A percentile compares a stretch with the other conserved stretches of the same genome.
phyloP scores from a whole-genome alignment of 2,113 vertebrate genomes.

The Daubentonia madagascariensis region DNA sequence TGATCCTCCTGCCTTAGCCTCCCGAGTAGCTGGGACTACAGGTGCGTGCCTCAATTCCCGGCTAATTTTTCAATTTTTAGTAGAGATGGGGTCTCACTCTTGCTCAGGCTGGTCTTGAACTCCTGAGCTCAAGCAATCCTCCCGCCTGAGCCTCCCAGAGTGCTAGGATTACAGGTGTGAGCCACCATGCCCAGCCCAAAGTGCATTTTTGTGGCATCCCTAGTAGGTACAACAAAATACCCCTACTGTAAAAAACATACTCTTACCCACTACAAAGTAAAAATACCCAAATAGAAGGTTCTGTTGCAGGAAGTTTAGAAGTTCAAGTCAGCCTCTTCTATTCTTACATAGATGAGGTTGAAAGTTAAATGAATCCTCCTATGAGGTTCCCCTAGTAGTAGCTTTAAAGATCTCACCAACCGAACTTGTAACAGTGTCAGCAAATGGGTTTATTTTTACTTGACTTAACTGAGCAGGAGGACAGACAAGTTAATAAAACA shows the following conservation, averaged over 20 bases:
- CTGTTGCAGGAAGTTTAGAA: neutral
- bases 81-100: no score
- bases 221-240: neutral
- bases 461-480: slow-evolving; percentile 13
- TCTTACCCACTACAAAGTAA: neutral
- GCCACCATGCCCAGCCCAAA: neutral
- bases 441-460: neutral
- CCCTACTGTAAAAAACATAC: neutral
- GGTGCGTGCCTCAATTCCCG: no score
- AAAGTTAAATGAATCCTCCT: neutral
- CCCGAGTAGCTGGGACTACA: no score
- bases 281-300: neutral
- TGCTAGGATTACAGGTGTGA: no score
- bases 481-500: neutral
- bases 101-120: no score
- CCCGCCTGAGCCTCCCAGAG: no score
- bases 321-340: neutral
- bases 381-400: neutral
- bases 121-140: no score
- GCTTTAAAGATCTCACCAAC: neutral
- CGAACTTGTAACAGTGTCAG: neutral
- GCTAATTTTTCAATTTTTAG: no score
- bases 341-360: neutral
- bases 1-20: no score
- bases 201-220: neutral